Evolutionary conservation across 2,797 vertebrate genomes (phyloP).

Genomic region (Emydoidea blandingii): DNA sequence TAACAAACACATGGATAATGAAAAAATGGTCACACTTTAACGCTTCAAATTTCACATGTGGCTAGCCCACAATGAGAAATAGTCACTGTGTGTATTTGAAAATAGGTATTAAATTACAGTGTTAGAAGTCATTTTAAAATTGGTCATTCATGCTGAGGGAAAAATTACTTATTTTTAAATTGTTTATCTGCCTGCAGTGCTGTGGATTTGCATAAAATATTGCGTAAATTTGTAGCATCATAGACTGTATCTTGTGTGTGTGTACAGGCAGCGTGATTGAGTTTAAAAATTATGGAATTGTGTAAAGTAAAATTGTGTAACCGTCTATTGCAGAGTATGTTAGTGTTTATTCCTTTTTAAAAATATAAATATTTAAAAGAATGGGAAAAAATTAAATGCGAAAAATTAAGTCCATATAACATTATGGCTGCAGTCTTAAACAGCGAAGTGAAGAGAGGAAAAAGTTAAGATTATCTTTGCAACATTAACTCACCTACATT

Average conservation of each 20-base stretch:
- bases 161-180: constrained; percentile 40
- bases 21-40: not conserved
- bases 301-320: constrained; percentile 41
- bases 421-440: constrained; percentile 38
- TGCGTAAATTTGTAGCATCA: constrained; percentile 22
- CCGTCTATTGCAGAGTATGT: not conserved
- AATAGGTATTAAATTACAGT: not conserved
- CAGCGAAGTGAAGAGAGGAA: not conserved
- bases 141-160: constrained; percentile 9
- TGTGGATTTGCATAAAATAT: constrained; percentile 41
- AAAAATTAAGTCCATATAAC: not conserved
- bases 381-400: not conserved
- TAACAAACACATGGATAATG: not conserved
- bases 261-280: not conserved
- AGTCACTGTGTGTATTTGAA: not conserved
- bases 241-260: constrained; percentile 13
- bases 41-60: not conserved
- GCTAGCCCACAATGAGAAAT: not conserved
- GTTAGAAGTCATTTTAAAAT: not conserved
- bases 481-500: not conserved
- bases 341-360: constrained; percentile 35
- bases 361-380: not conserved
- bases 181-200: constrained; percentile 41
- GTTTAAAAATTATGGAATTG: constrained; percentile 52
- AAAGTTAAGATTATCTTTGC: constrained; percentile 42